Percentiles rank a stretch among this genome's conserved stretches.
These are phyloP conservation scores for Hyles euphorbiae DNA, from an alignment of 1,140 invertebrate species.

Conservation along the genomic window DNA sequence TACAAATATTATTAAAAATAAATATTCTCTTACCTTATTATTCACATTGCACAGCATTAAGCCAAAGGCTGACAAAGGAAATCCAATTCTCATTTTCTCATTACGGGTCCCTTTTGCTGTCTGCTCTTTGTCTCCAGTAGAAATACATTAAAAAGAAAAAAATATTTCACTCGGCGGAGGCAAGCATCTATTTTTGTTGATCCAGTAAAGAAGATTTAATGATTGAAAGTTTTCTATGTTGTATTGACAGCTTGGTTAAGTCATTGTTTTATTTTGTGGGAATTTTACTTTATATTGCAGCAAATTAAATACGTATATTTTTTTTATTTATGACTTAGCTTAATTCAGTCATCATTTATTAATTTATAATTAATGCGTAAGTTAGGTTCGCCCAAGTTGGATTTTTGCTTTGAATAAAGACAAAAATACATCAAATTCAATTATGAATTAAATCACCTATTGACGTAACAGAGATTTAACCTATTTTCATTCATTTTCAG, in stretches of 20 bases:
- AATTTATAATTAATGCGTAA: neutral
- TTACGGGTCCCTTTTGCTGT: constrained; percentile 37
- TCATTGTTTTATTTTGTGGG: too few species aligned
- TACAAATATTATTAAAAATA: constrained; percentile 6
- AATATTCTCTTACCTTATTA: constrained; percentile 9
- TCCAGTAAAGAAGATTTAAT: neutral
- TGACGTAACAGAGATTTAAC: neutral
- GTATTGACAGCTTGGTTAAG: too few species aligned
- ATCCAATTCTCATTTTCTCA: constrained; percentile 55
- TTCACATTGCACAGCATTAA: constrained; percentile 30
- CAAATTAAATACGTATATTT: too few species aligned
- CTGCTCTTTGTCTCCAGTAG: constrained; percentile 32
- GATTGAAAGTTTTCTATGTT: too few species aligned
- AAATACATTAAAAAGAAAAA: constrained; percentile 16
- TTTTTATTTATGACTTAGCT: too few species aligned
- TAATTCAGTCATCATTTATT: too few species aligned
- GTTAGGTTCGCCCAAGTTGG: neutral
- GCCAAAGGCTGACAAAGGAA: constrained; percentile 40
- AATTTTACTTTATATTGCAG: too few species aligned
- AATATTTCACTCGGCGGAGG: constrained; percentile 7
- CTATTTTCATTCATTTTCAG: too few species aligned
- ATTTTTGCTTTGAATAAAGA: neutral
- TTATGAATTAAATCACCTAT: too few species aligned
- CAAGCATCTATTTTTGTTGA: constrained; percentile 16
- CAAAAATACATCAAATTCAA: too few species aligned